Conservation (phyloP, 1,140 invertebrate genomes). For the Sycobia sp. region DNA sequence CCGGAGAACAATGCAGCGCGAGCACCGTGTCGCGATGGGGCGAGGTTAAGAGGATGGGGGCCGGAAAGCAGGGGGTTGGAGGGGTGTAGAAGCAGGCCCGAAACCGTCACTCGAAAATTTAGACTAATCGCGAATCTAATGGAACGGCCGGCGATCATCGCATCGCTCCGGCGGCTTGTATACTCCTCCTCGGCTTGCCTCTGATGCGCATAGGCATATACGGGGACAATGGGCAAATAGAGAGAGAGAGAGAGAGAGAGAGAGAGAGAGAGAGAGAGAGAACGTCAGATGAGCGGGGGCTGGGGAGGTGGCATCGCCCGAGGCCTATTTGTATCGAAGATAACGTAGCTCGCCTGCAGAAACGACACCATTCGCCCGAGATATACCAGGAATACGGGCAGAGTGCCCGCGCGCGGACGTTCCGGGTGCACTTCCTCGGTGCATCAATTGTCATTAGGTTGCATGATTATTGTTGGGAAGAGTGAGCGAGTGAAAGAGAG, state of each 20-base stretch:
- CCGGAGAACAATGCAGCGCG: too few species aligned
- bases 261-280: neutral
- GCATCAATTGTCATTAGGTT: constrained; percentile 61
- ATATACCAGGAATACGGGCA: too few species aligned
- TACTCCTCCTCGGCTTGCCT: constrained; percentile 17
- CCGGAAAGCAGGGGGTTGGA: too few species aligned
- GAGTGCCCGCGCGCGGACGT: neutral
- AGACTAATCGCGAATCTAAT: constrained; percentile 36
- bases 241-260: neutral
- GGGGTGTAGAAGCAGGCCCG: neutral
- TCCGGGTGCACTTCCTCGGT: constrained; percentile 30
- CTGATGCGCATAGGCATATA: too few species aligned
- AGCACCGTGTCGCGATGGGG: too few species aligned
- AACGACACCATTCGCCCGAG: constrained; percentile 15
- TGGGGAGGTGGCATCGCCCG: neutral
- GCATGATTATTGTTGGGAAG: constrained; percentile 54
- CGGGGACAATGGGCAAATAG: constrained; percentile 22
- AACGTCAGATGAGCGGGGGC: too few species aligned
- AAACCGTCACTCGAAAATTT: constrained; percentile 23
- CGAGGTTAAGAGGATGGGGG: too few species aligned
- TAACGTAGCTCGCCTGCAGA: constrained; percentile 7
- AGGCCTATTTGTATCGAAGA: constrained; percentile 28
- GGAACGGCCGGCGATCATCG: constrained; percentile 26
- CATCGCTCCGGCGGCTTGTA: neutral
- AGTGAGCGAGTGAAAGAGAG: neutral